phyloP scores from a whole-genome alignment of 2,797 vertebrate species.

The Choloepus didactylus region DNA sequence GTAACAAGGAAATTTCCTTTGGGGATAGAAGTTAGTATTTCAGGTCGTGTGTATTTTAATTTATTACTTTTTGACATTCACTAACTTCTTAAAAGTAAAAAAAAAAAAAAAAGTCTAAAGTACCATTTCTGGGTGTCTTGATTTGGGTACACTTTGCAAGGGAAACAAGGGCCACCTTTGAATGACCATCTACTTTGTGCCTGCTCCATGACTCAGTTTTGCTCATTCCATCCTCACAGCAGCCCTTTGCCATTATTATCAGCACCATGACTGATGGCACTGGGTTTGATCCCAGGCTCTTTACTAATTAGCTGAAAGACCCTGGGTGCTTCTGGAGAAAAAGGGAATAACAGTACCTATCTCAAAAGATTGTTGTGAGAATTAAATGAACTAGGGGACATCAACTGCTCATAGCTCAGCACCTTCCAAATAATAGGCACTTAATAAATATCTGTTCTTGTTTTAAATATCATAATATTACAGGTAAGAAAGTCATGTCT shows the following conservation, averaged over 20 bases:
- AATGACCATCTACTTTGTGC: no score
- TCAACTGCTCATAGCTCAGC: not conserved
- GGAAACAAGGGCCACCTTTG: not conserved
- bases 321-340: not conserved
- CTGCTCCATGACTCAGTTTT: not conserved
- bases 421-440: not conserved
- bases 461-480: conserved; percentile 10
- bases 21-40: conserved; percentile 14
- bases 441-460: not conserved
- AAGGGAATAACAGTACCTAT: not conserved
- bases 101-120: not conserved
- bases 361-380: not conserved
- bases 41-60: not conserved
- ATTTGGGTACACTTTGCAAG: not conserved
- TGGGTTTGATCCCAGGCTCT: not conserved
- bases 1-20: not conserved
- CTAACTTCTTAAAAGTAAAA: conserved; percentile 10
- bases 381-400: not conserved
- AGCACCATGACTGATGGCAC: not conserved
- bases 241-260: not conserved
- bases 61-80: not conserved
- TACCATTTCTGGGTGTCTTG: not conserved
- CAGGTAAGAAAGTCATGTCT: not conserved
- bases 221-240: not conserved
- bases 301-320: not conserved